Evolutionary conservation across 1,140 invertebrate species (phyloP).

Genomic region (Platyscapa corneri): DNA sequence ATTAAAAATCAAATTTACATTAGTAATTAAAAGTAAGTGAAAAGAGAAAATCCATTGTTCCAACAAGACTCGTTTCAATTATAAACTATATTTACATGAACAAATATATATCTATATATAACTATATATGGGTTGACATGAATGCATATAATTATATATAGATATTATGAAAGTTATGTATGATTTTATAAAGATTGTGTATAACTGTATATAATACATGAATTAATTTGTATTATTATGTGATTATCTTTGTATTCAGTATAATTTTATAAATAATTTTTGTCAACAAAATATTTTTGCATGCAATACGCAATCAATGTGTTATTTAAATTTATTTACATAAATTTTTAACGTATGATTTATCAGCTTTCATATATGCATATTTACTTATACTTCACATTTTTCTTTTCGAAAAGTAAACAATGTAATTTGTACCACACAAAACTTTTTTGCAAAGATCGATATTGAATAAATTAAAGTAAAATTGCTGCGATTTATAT

Average conservation of each 20-base stretch:
- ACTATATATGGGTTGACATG: constrained; percentile 27
- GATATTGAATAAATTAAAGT: not conserved
- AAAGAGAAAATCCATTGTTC: constrained; percentile 6
- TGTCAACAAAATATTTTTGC: constrained; percentile 25
- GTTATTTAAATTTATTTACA: constrained; percentile 14
- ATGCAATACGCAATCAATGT: not conserved
- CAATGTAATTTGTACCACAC: not conserved
- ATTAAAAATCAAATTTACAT: constrained; percentile 8
- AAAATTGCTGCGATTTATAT: not conserved
- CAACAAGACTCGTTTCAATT: not conserved
- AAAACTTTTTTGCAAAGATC: not conserved
- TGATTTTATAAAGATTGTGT: constrained; percentile 11
- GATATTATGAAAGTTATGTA: constrained; percentile 9
- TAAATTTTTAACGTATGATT: not conserved
- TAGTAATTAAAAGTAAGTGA: not conserved
- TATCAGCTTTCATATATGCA: not conserved
- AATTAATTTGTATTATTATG: constrained; percentile 10
- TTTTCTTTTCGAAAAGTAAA: not conserved
- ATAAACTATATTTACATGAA: not conserved
- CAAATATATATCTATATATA: constrained; percentile 30
- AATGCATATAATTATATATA: constrained; percentile 15
- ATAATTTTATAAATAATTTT: constrained; percentile 14
- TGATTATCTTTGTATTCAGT: constrained; percentile 6
- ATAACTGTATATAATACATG: constrained; percentile 21
- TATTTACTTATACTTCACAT: not conserved